A percentile compares a stretch with the other conserved stretches of the same genome.
These are phyloP conservation scores for Chymomyza costata DNA, from an alignment of 1,140 invertebrate genomes.

Conservation along the genomic window DNA sequence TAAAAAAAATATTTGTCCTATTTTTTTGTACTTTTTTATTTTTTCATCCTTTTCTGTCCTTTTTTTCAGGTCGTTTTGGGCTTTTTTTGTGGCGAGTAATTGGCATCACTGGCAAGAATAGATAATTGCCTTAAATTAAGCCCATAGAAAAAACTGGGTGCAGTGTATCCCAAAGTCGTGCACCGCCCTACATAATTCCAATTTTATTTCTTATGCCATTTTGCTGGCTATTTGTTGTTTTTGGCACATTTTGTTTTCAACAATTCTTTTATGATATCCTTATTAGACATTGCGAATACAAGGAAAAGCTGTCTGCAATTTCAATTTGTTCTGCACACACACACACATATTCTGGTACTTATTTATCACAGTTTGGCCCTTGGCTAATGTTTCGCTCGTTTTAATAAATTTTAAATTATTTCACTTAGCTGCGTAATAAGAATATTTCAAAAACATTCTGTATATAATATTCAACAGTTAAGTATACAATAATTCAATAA, in stretches of 20 bases:
- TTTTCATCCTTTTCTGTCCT: constrained; percentile 15
- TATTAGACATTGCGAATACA: constrained; percentile 14
- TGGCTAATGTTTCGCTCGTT: constrained; percentile 44
- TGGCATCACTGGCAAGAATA: no score
- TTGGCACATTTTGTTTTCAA: no score
- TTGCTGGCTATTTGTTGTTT: no score
- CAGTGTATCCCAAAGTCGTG: no score
- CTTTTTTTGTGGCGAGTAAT: no score
- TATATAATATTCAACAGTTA: no score
- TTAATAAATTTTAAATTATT: constrained; percentile 69
- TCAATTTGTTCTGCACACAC: constrained; percentile 28
- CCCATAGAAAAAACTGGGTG: no score
- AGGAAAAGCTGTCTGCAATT: constrained; percentile 27
- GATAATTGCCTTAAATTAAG: no score
- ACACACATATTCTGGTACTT: not conserved
- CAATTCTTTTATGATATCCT: constrained; percentile 52
- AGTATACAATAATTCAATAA: not conserved
- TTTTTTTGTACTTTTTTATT: not conserved
- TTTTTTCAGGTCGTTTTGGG: no score
- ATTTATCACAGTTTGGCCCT: constrained; percentile 18
- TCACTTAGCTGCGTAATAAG: constrained; percentile 11
- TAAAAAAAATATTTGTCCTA: no score
- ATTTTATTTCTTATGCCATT: no score
- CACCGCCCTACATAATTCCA: no score
- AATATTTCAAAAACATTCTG: constrained; percentile 53